Base-by-base conservation (phyloP, 1,140 invertebrate species). In the Pseudoatta argentina region DNA sequence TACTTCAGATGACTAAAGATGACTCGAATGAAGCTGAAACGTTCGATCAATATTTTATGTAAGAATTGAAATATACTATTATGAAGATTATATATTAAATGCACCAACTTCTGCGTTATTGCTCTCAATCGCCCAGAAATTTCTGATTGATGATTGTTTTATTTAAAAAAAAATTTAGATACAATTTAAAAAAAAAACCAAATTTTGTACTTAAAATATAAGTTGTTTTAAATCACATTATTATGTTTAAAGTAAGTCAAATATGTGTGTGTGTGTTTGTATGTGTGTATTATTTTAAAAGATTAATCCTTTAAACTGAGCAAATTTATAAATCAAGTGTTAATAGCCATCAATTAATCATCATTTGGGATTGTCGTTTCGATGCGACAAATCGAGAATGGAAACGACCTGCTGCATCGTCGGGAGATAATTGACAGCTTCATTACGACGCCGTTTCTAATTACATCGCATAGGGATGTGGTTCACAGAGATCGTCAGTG, bases 361-460 rank as follows among this genome's bases (percentile, higher is more conserved):
- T 61, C 53, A 61, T 44, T 71, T 57, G 16, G 4, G 21, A 55
- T 81, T 10, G 53, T 71, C 12, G 39, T 34, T 73, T 83, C 39
- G 27, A 16, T 21, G 21, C 10, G 79, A 61, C 69, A 83, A 83
- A 48, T 82, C 66, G 79, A 61, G 53, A 82, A 83, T 44, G n/a
- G 79, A 73, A 83, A 83, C 55, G 34, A 63, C 24, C 55, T 48
- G 39, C 55, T 73, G 69, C 69, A 82, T 59, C 63, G 67, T 73
- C 55, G 39, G 12, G 27, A 18, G 16, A 83, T 83, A 83, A 83
- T 83, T 75, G 79, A 83, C 79, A 83, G 79, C 79, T 83, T 83
- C 69, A 83, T 83, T 83, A 83, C 55, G n/a, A 83, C 69, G 79
- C 67, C 24, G 34, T 83, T 83, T 83, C 79, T 83, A 83, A 83